A percentile compares a stretch with the other conserved stretches of the same genome.
Evolutionary conservation across 2,888 invertebrate species (phyloP).

Genomic region (Lacanobia oleracea): DNA sequence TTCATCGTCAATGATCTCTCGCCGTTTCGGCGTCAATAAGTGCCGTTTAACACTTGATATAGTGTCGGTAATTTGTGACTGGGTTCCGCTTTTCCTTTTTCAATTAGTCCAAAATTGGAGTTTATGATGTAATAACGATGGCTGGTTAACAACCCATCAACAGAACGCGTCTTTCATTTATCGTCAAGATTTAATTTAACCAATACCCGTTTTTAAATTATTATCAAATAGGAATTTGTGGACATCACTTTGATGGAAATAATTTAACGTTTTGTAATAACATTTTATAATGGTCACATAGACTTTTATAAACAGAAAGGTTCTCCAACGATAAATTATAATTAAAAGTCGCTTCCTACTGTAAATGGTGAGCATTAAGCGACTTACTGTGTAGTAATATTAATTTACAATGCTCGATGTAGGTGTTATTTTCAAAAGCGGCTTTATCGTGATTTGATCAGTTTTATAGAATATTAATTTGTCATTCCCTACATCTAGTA

Average conservation of each 20-base stretch:
- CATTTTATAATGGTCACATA: constrained; percentile 54
- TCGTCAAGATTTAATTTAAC: constrained; percentile 73
- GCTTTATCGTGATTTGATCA: constrained; percentile 42
- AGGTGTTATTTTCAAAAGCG: constrained; percentile 30
- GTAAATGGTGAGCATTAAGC: constrained; percentile 37
- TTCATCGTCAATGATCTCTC: constrained; percentile 86
- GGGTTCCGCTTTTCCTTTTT: constrained; percentile 86
- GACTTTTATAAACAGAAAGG: constrained; percentile 57
- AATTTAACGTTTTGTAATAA: constrained; percentile 66
- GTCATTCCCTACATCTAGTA: background rate
- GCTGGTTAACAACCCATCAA: constrained; percentile 76
- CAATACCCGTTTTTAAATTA: constrained; percentile 68
- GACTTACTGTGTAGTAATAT: constrained; percentile 54
- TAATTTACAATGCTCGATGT: constrained; percentile 47
- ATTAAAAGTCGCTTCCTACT: constrained; percentile 56
- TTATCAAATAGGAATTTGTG: constrained; percentile 66
- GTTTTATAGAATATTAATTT: constrained; percentile 30
- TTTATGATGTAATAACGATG: constrained; percentile 81
- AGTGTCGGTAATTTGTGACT: constrained; percentile 89
- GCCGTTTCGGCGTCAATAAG: constrained; percentile 88
- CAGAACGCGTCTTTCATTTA: constrained; percentile 71
- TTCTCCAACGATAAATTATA: constrained; percentile 52
- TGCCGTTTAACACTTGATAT: constrained; percentile 90
- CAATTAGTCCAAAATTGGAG: constrained; percentile 88
- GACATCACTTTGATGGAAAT: constrained; percentile 61